These are phyloP conservation scores for Burhinus bistriatus DNA, from an alignment of 2,113 vertebrate genomes.

Conservation along the genomic window DNA sequence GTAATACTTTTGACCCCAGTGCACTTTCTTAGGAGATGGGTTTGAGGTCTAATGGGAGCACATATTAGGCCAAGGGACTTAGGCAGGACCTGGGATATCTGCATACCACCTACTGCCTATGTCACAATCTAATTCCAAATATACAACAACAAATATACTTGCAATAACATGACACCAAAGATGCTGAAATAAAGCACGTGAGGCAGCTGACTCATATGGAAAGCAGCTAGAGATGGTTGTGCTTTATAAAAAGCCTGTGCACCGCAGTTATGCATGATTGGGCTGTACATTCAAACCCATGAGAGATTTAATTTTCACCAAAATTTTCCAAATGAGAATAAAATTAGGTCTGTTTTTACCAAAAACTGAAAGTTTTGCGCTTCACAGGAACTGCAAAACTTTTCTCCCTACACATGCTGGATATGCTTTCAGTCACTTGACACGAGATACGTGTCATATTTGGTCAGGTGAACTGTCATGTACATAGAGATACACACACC, in stretches of 20 bases:
- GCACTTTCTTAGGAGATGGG: neutral
- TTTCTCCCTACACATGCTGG: neutral
- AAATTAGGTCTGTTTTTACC: neutral
- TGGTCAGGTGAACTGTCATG: neutral
- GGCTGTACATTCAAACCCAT: neutral
- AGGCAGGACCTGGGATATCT: neutral
- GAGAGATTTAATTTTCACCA: neutral
- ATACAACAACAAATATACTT: fast-evolving
- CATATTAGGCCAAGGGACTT: neutral
- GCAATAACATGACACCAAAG: neutral
- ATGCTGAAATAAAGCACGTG: neutral
- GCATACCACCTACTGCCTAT: neutral
- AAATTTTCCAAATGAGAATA: neutral
- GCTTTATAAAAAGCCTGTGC: neutral
- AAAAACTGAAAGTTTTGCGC: neutral
- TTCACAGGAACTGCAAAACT: neutral
- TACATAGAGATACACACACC: neutral
- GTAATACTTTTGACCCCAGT: neutral
- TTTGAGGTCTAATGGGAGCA: neutral
- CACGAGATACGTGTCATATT: neutral
- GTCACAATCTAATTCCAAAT: neutral
- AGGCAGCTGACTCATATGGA: neutral
- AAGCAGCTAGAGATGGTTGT: neutral
- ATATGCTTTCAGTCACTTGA: neutral
- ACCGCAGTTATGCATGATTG: neutral